Conservation (phyloP, 2,888 invertebrate genomes). For the Congeria kusceri region DNA sequence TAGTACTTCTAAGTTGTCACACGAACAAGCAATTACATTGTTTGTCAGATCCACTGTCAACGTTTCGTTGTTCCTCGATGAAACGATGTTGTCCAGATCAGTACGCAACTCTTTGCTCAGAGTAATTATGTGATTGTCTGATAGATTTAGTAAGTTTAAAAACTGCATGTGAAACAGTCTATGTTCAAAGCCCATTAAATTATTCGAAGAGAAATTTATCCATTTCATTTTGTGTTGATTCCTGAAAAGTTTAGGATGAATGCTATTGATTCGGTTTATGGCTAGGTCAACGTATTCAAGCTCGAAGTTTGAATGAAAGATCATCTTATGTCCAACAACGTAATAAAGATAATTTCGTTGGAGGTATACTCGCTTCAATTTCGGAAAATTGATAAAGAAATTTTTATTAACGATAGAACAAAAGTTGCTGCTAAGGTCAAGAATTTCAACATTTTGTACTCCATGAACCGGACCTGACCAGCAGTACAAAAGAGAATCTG, state of each 20-base stretch:
- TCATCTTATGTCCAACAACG: constrained; percentile 14
- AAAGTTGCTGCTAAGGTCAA: constrained; percentile 33
- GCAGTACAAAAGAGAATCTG: constrained; percentile 35
- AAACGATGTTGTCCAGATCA: background rate
- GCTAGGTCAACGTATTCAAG: constrained; percentile 24
- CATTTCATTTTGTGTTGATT: constrained; percentile 4
- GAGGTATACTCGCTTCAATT: constrained; percentile 16
- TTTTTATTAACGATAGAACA: constrained; percentile 14
- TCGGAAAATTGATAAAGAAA: constrained; percentile 30
- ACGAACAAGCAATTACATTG: constrained; percentile 26
- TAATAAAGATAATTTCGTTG: constrained; percentile 15
- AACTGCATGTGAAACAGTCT: constrained; percentile 33
- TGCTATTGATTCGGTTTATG: constrained; percentile 18
- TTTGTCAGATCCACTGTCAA: constrained; percentile 19
- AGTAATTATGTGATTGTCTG: constrained; percentile 16
- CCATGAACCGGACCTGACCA: constrained; percentile 49
- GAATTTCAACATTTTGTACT: constrained; percentile 18
- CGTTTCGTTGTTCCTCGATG: background rate
- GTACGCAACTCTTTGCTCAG: background rate
- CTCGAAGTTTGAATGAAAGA: constrained; percentile 13
- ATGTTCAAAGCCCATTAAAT: constrained; percentile 23
- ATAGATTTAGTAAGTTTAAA: constrained; percentile 9
- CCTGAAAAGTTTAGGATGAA: constrained; percentile 24
- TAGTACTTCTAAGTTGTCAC: constrained; percentile 35
- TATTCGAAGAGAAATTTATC: constrained; percentile 11